A percentile compares a stretch with the other conserved stretches of the same genome.
These are phyloP conservation scores for Listrodromus nycthemerus DNA, from an alignment of 2,888 invertebrate genomes.

Conservation along the genomic window DNA sequence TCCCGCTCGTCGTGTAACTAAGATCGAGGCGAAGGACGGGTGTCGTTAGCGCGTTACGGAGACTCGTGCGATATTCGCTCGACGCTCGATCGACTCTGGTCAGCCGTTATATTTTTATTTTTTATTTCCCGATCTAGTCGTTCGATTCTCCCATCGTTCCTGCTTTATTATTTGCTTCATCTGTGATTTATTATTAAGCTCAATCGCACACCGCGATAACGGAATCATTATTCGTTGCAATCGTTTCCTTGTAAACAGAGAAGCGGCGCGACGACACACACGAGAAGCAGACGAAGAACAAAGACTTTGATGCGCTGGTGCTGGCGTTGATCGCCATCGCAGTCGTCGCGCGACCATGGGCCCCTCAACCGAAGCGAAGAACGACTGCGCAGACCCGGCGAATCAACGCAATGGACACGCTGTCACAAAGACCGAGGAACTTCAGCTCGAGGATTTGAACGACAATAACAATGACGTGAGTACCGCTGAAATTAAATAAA, in stretches of 20 bases:
- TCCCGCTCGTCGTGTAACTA: conserved; percentile 41
- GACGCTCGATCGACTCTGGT: conserved; percentile 46
- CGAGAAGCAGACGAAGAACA: conserved; percentile 1
- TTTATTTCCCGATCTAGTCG: background rate
- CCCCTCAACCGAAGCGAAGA: conserved; percentile 67
- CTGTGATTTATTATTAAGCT: background rate
- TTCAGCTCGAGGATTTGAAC: conserved; percentile 66
- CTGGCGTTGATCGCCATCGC: conserved; percentile 64
- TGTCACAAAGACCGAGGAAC: conserved; percentile 79
- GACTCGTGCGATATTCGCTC: conserved; percentile 57
- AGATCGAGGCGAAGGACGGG: conserved; percentile 49
- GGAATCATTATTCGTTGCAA: conserved; percentile 23
- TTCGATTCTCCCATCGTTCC: background rate
- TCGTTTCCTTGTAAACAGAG: background rate
- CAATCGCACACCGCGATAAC: conserved; percentile 8
- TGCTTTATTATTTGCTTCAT: background rate
- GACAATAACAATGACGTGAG: conserved; percentile 84
- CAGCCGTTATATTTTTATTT: conserved; percentile 20
- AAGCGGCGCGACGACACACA: background rate
- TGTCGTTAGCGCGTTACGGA: conserved; percentile 37
- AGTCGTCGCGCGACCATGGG: conserved; percentile 64
- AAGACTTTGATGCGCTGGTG: conserved; percentile 66
- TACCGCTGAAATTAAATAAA: background rate
- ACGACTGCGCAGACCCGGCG: conserved; percentile 59
- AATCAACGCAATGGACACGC: conserved; percentile 83